Evolutionary conservation across 2,113 vertebrate genomes (phyloP).

Genomic region (Pseudorhombus dupliciocellatus): DNA sequence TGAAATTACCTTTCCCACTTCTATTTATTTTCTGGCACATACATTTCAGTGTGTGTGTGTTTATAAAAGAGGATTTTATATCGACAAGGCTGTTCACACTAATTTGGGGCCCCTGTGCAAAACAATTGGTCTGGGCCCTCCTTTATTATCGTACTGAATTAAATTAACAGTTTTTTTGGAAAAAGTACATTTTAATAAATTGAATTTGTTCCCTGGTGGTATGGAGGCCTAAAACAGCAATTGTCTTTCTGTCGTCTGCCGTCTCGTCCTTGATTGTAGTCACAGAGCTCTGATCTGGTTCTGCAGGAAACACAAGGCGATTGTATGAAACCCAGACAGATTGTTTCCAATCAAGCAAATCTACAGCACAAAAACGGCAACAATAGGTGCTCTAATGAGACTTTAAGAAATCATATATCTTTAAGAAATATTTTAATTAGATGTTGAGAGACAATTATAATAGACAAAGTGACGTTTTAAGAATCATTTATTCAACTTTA

Average conservation of each 20-base stretch:
- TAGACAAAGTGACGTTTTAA: no score
- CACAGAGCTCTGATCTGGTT: background rate
- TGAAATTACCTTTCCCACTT: conserved; percentile 41
- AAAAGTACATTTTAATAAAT: background rate
- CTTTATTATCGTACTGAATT: conserved; percentile 2
- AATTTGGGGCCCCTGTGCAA: background rate
- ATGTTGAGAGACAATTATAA: no score
- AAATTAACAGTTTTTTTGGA: background rate
- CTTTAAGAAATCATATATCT: background rate
- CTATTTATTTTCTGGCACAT: conserved; percentile 31
- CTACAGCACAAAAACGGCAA: conserved; percentile 3
- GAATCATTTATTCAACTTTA: no score
- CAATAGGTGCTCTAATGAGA: background rate
- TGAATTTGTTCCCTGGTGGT: background rate
- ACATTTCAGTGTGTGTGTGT: background rate
- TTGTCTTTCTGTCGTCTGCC: background rate
- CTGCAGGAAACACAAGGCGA: background rate
- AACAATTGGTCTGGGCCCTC: background rate
- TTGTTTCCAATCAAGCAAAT: conserved; percentile 12
- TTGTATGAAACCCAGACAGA: background rate
- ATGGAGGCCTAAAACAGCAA: background rate
- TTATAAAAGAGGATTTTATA: background rate
- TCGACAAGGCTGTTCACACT: background rate
- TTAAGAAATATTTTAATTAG: background rate
- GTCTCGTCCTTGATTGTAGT: background rate